Base-by-base conservation (phyloP, 2,888 invertebrate genomes). In the Oxyteleia sp. region DNA sequence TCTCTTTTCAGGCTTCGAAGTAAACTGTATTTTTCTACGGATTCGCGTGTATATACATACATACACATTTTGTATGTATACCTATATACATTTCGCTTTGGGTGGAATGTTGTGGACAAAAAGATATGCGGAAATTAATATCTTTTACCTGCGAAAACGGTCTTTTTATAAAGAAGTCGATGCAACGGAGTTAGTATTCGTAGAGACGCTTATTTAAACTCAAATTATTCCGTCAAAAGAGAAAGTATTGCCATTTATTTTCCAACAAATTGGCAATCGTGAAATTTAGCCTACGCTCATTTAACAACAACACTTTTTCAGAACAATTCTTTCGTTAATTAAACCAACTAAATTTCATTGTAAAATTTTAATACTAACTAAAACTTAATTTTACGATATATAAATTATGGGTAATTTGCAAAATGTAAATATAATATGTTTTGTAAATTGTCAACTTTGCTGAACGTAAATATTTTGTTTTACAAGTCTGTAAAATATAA, bases 41-140 rank as follows among this genome's bases (percentile, higher is more conserved):
- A 32, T 66, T 66, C 51, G 51, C 13, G 8, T 43, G 10, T 55
- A 38, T 23, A 32, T 38, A 49, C 4, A 13, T 18, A 35, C 11
- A 16, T 38, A 15, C 57, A 57, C 5, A 23, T 23, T 55, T 20
- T 18, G 3, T 29, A 57, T 29, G 38, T n/a, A 49, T n/a, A 15
- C 16, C 15, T 15, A 57, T 57, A 57, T 51, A 41, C 26, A 53
- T 59, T 63, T 53, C 32, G 35, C 38, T 47, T 29, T 51, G 51
- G 15, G 49, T 15, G 13, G 43, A 69, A 63, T 13, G 51, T 38
- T 51, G 69, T 23, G 69, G 61, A 61, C 35, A 61, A 69, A 78
- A 78, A 69, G 45, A 53, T 35, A 61, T 45, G 61, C 69, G 68
- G 68, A 69, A 78, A 78, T 78, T 68, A 78, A 78, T 78, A 78